These are phyloP conservation scores for Poecilia velifera DNA, from an alignment of 2,797 vertebrate genomes.

Conservation along the genomic window DNA sequence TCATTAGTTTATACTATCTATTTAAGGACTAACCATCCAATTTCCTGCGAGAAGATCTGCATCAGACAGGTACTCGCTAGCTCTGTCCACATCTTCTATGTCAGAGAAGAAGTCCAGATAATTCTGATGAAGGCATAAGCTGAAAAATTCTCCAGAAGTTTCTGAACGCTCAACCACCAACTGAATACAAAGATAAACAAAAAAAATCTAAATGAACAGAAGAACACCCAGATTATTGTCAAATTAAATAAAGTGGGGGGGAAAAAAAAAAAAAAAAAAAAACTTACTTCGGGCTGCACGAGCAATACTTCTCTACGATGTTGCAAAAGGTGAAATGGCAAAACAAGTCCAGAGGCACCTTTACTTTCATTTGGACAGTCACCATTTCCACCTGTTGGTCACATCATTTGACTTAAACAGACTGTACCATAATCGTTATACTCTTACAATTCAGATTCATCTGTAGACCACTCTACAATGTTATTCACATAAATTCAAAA, in stretches of 20 bases:
- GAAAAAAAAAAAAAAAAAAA: slow-evolving; percentile 12
- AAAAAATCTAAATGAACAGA: not conserved
- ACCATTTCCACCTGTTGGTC: slow-evolving; percentile 78
- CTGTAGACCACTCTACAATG: not conserved
- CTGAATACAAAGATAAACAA: slow-evolving; percentile 64
- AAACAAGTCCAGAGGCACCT: slow-evolving; percentile 53
- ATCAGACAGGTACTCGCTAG: slow-evolving; percentile 91
- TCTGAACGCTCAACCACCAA: slow-evolving; percentile 90
- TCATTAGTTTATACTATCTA: not conserved
- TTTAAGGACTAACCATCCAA: slow-evolving; percentile 87
- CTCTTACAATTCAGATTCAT: not conserved
- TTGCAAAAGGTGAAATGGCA: slow-evolving; percentile 86
- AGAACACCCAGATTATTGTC: not conserved
- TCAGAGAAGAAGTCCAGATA: slow-evolving; percentile 92
- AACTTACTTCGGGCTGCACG: slow-evolving; percentile 90
- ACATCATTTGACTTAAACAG: not conserved
- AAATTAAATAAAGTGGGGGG: not conserved
- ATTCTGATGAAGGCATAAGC: slow-evolving; percentile 97
- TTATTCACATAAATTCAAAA: not conserved
- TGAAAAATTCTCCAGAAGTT: slow-evolving; percentile 91
- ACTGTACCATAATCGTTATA: not conserved
- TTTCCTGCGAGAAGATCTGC: slow-evolving; percentile 89
- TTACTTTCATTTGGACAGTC: slow-evolving; percentile 68
- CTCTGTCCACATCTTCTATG: slow-evolving; percentile 87
- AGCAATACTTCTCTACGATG: slow-evolving; percentile 84